Evolutionary conservation across 2,113 vertebrate genomes (phyloP).

Genomic region (Oreotragus oreotragus): DNA sequence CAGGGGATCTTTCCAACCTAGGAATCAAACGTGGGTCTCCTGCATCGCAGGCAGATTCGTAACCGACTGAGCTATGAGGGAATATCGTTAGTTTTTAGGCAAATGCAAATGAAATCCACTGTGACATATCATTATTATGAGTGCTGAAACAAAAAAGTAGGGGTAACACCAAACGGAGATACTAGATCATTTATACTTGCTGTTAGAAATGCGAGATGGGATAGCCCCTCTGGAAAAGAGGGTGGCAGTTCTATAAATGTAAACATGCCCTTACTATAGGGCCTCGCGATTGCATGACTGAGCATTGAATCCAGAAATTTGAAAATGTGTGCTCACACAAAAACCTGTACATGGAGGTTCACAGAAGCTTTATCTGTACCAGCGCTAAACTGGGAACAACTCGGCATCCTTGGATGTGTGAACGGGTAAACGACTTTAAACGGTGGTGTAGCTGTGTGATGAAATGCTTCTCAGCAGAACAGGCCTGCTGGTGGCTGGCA

Average conservation of each 20-base stretch:
- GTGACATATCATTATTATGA: not conserved
- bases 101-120: not conserved
- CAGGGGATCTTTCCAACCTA: not conserved
- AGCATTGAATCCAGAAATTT: not conserved
- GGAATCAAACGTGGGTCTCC: not conserved
- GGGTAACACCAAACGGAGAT: not conserved
- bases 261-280: accelerated
- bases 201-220: no score
- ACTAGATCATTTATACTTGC: accelerated
- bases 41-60: accelerated
- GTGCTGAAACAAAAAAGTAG: not conserved
- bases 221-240: not conserved
- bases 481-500: accelerated
- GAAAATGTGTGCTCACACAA: not conserved
- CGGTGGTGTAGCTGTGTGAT: accelerated
- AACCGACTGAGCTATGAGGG: accelerated
- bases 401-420: no score
- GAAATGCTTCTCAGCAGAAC: not conserved
- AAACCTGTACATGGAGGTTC: not conserved
- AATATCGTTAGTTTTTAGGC: not conserved
- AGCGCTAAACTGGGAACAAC: not conserved
- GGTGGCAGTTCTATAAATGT: accelerated
- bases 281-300: not conserved
- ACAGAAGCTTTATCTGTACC: no score
- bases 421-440: not conserved